Evolutionary conservation across 2,113 vertebrate genomes (phyloP).

Genomic region (Tragelaphus strepsiceros): DNA sequence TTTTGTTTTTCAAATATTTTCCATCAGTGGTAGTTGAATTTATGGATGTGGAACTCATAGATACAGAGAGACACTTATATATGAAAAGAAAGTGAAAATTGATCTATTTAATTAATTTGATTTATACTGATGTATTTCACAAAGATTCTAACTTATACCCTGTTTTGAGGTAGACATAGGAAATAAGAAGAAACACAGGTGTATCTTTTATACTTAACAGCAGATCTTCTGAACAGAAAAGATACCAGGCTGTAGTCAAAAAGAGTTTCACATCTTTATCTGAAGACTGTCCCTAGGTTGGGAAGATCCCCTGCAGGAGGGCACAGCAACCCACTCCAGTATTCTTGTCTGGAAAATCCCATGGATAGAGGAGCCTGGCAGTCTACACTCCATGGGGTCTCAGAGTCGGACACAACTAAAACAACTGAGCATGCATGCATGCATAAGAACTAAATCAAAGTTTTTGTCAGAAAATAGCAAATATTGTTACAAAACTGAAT

Average conservation of each 20-base stretch:
- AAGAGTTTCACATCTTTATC: neutral
- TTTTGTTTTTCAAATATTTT: neutral
- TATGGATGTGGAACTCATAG: neutral
- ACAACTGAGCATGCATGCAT: accelerated
- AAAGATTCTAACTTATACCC: neutral
- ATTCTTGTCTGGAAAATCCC: neutral
- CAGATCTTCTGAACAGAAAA: neutral
- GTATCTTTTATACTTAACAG: neutral
- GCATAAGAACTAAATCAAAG: neutral
- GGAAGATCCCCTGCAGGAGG: neutral
- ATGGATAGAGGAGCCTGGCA: neutral
- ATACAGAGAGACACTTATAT: neutral
- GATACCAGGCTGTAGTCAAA: neutral
- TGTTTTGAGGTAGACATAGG: neutral
- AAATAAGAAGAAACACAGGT: neutral
- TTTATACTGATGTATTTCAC: neutral
- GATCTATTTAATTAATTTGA: neutral
- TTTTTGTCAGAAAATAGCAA: neutral
- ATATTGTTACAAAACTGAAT: neutral
- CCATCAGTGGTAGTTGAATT: neutral
- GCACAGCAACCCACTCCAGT: neutral
- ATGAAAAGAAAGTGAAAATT: neutral
- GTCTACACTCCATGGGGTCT: neutral
- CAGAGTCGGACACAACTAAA: accelerated
- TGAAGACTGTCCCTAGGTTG: neutral